Evolutionary conservation across 2,888 invertebrate species (phyloP), one percentile per base, ranked within the genome.

Genomic region (Acronicta psi): DNA sequence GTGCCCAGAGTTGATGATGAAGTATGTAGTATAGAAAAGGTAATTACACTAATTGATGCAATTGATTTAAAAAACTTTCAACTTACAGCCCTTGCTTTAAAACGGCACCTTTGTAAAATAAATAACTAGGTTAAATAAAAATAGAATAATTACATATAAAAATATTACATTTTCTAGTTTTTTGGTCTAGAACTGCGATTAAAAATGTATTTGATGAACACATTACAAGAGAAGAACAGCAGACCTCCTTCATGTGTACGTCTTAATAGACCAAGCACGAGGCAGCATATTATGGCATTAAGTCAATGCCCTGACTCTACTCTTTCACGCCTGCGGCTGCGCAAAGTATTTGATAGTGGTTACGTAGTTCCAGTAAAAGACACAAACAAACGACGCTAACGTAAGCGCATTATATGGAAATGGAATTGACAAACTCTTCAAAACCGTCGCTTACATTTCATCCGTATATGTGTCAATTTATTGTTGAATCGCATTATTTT

Each of bases 401-500:
- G 25, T 16, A 14, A n/a, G n/a, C 20, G 23, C 6, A 54, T 47
- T 59, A 37, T 47, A 42, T 61, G 47, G 46, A 58, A 75, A 61
- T 53, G 31, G 18, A 47, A 38, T 37, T 34, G 37, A 14, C 2
- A 36, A 43, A 37, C 37, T 54, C 23, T 16, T 43, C 45, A 31
- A 53, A 53, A 44, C 38, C 25, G 52, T 40, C 53, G 38, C 18
- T 43, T 50, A 59, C 40, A 50, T n/a, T 50, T 57, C 41, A 54
- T 67, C 59, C 52, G 59, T 67, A 66, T 59, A 42, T 58, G 52
- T 72, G 54, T 57, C 59, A 54, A 51, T n/a, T n/a, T n/a, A n/a
- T 41, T 17, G 36, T 34, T 52, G 41, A 54, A 72, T 51, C 10
- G 40, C 29, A 49, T 74, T 59, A 43, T 51, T 56, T 45, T 44